Evolutionary conservation across 2,113 vertebrate genomes (phyloP).

Genomic region (Zapus hudsonius): DNA sequence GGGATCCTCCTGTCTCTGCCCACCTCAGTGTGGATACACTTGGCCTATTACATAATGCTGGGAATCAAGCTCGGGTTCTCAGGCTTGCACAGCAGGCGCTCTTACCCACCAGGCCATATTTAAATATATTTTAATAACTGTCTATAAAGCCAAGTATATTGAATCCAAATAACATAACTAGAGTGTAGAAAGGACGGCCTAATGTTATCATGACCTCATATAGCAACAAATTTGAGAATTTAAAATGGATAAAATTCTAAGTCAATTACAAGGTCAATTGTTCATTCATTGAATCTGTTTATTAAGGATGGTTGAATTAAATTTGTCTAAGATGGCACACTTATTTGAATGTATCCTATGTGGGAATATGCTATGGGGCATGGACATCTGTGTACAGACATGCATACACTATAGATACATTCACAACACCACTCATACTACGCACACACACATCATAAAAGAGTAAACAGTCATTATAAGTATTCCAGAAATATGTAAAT

Average conservation of each 20-base stretch:
- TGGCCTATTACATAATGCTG: too few relatives aligned
- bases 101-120: not conserved
- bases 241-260: not conserved
- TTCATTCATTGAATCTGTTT: not conserved
- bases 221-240: not conserved
- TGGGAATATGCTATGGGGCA: too few relatives aligned
- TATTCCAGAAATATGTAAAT: not conserved
- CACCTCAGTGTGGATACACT: too few relatives aligned
- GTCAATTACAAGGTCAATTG: not conserved
- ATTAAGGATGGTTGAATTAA: not conserved
- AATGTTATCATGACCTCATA: not conserved
- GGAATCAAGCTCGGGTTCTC: too few relatives aligned
- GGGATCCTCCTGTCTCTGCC: too few relatives aligned
- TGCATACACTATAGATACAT: too few relatives aligned
- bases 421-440: too few relatives aligned
- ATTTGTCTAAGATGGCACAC: not conserved
- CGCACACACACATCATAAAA: not conserved
- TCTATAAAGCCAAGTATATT: not conserved
- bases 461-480: not conserved
- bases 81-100: too few relatives aligned
- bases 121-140: not conserved
- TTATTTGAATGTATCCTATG: not conserved
- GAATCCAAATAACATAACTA: not conserved
- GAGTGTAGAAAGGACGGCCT: not conserved
- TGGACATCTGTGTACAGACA: too few relatives aligned